Evolutionary conservation across 2,113 vertebrate species (phyloP).

Genomic region (Cephalophus harveyi): DNA sequence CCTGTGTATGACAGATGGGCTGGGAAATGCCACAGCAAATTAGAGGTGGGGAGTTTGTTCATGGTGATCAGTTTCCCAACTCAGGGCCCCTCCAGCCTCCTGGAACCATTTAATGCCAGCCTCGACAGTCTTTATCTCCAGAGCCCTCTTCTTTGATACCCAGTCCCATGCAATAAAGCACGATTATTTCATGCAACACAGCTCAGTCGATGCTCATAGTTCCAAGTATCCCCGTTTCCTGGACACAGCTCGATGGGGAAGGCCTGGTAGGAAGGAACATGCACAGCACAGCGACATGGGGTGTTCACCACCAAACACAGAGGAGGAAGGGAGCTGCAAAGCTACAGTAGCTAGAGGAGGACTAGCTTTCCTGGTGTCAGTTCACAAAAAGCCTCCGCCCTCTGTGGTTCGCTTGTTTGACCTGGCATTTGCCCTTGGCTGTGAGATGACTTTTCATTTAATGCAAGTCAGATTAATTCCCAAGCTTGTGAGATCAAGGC

Average conservation of each 20-base stretch:
- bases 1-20: neutral
- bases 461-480: neutral
- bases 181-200: constrained; percentile 71
- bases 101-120: neutral
- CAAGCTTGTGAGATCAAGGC: neutral
- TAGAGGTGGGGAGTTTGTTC: neutral
- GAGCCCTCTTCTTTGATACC: constrained; percentile 29
- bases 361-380: constrained; percentile 36
- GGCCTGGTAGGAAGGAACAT: constrained; percentile 43
- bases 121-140: neutral
- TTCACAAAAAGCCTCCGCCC: neutral
- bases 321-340: constrained; percentile 62
- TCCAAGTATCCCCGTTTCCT: neutral
- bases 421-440: neutral
- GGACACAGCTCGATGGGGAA: neutral
- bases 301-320: constrained; percentile 38
- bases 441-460: neutral
- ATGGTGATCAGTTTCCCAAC: neutral
- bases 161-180: constrained; percentile 68
- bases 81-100: neutral
- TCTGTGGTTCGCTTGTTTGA: neutral
- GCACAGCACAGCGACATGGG: constrained; percentile 58
- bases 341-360: constrained; percentile 59
- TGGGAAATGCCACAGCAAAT: neutral
- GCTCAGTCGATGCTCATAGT: constrained; percentile 27